A percentile compares a stretch with the other conserved stretches of the same genome.
Evolutionary conservation across 1,140 invertebrate species (phyloP).

Genomic region (Andrena cerasifolii): DNA sequence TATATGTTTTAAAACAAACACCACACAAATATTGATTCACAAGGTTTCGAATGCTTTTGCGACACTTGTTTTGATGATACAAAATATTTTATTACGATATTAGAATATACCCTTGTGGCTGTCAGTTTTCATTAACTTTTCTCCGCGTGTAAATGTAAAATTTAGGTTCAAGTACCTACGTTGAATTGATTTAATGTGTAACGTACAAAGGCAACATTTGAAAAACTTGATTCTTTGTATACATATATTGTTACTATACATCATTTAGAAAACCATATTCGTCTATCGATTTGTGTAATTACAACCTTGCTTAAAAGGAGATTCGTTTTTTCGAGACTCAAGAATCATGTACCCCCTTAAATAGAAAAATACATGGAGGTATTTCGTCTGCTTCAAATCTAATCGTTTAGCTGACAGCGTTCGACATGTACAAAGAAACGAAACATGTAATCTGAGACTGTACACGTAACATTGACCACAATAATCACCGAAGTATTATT

Average conservation of each 20-base stretch:
- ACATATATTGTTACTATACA: constrained; percentile 6
- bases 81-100: constrained; percentile 26
- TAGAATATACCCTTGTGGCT: neutral
- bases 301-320: constrained; percentile 9
- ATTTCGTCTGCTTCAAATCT: constrained; percentile 25
- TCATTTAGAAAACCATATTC: constrained; percentile 26
- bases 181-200: constrained; percentile 5
- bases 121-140: constrained; percentile 6
- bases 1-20: neutral
- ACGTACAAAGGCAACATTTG: constrained; percentile 23
- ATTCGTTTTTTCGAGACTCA: constrained; percentile 21
- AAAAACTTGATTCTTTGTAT: constrained; percentile 12
- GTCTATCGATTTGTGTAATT: constrained; percentile 22
- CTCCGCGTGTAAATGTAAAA: constrained; percentile 1
- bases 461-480: constrained; percentile 39
- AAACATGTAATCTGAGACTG: constrained; percentile 36
- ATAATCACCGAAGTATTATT: constrained; percentile 43
- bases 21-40: neutral
- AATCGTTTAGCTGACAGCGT: constrained; percentile 16
- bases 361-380: constrained; percentile 43
- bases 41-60: neutral
- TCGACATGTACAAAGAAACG: constrained; percentile 37
- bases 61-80: neutral
- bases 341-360: constrained; percentile 42
- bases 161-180: constrained; percentile 1